Percentiles rank a stretch among this genome's conserved stretches.
phyloP scores from a whole-genome alignment of 2,113 vertebrate species.

The Alces alces region DNA sequence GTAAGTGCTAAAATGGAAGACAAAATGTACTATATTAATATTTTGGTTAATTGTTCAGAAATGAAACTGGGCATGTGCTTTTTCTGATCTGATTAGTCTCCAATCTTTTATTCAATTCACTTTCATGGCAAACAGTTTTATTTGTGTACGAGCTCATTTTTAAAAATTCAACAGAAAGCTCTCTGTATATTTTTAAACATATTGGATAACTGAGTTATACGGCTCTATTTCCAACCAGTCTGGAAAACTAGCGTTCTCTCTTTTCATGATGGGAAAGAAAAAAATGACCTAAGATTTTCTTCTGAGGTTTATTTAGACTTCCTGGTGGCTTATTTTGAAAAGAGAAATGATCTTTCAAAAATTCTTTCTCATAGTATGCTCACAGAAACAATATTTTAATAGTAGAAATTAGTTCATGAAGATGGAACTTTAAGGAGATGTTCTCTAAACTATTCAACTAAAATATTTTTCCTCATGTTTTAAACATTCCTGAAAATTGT shows the following conservation, averaged over 20 bases:
- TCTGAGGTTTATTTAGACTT: background rate
- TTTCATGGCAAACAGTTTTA: background rate
- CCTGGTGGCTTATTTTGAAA: constrained; percentile 19
- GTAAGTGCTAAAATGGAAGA: background rate
- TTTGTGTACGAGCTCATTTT: constrained; percentile 10
- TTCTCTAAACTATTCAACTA: constrained; percentile 1
- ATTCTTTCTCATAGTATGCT: background rate
- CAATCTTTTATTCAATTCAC: constrained; percentile 10
- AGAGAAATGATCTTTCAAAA: constrained; percentile 14
- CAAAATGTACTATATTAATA: background rate
- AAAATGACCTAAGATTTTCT: background rate
- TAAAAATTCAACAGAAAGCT: constrained; percentile 9
- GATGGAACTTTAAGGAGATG: background rate
- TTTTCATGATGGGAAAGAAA: constrained; percentile 12
- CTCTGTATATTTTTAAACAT: constrained; percentile 19
- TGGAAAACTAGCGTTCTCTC: background rate
- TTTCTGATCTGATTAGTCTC: background rate
- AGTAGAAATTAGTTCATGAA: constrained; percentile 8
- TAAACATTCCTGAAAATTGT: constrained; percentile 29
- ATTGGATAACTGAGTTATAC: background rate
- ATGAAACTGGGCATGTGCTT: background rate
- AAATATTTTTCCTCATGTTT: background rate
- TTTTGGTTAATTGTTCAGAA: constrained; percentile 33
- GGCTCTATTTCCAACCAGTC: background rate
- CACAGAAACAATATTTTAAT: background rate